Evolutionary conservation across 2,113 vertebrate species (phyloP).

Genomic region (Otolemur garnettii): DNA sequence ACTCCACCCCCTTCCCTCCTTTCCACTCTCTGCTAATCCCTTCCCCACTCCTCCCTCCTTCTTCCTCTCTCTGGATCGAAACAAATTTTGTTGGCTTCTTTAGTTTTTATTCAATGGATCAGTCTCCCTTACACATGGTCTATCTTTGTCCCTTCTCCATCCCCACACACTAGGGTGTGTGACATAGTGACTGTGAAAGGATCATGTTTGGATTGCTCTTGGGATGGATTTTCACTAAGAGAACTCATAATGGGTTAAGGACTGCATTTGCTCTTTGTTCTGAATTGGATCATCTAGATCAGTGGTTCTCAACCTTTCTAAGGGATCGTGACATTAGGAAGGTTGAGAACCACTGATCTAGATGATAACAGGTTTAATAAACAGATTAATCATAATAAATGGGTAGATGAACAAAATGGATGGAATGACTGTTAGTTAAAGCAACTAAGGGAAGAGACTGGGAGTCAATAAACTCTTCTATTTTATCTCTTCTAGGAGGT

Average conservation of each 20-base stretch:
- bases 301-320: too few relatives aligned
- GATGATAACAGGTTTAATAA: background rate
- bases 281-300: background rate
- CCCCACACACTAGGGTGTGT: background rate
- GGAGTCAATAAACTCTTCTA: background rate
- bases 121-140: background rate
- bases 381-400: constrained; percentile 14
- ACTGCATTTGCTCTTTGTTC: constrained; percentile 15
- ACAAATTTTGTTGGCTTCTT: background rate
- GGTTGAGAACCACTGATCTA: background rate
- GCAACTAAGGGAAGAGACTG: background rate
- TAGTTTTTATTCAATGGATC: background rate
- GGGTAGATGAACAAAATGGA: background rate
- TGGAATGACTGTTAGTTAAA: background rate
- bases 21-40: too few relatives aligned
- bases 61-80: background rate
- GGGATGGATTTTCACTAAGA: background rate
- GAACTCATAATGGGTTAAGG: background rate
- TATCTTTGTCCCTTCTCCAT: background rate
- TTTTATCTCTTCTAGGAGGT: background rate
- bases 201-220: background rate
- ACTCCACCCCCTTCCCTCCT: too few relatives aligned
- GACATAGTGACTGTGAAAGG: background rate
- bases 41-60: too few relatives aligned
- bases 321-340: too few relatives aligned